phyloP scores from a whole-genome alignment of 1,140 invertebrate genomes.

The Pseudomyrmex gracilis region DNA sequence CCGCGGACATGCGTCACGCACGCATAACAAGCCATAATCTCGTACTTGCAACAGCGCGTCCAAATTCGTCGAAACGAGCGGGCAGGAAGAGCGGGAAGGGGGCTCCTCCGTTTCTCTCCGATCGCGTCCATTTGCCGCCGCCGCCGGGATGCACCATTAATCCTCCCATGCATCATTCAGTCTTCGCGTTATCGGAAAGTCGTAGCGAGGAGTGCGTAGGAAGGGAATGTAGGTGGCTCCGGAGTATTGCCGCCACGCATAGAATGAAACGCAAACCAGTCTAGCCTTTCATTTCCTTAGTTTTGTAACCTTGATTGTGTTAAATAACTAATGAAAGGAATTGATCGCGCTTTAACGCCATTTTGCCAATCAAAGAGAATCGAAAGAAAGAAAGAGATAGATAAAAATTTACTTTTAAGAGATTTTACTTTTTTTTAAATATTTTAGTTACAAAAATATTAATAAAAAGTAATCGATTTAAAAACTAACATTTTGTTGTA shows the following conservation, averaged over 20 bases:
- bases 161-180: slow-evolving; percentile 1
- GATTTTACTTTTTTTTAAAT: no score
- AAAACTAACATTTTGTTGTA: no score
- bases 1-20: slow-evolving; percentile 54
- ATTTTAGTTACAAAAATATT: no score
- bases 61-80: slow-evolving; percentile 27
- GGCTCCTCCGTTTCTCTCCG: neutral
- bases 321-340: no score
- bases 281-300: no score
- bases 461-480: no score
- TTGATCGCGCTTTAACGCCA: no score
- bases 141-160: slow-evolving; percentile 17
- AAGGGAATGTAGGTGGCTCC: neutral
- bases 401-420: no score
- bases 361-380: no score
- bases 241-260: neutral
- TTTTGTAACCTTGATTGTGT: no score
- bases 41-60: slow-evolving; percentile 32
- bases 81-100: neutral
- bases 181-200: slow-evolving; percentile 24
- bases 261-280: no score
- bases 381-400: no score
- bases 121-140: neutral
- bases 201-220: neutral
- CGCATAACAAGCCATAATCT: slow-evolving; percentile 19